Percentiles rank a stretch among this genome's conserved stretches.
Conservation (phyloP, 1,140 invertebrate genomes). For the Liolophura sinensis region DNA sequence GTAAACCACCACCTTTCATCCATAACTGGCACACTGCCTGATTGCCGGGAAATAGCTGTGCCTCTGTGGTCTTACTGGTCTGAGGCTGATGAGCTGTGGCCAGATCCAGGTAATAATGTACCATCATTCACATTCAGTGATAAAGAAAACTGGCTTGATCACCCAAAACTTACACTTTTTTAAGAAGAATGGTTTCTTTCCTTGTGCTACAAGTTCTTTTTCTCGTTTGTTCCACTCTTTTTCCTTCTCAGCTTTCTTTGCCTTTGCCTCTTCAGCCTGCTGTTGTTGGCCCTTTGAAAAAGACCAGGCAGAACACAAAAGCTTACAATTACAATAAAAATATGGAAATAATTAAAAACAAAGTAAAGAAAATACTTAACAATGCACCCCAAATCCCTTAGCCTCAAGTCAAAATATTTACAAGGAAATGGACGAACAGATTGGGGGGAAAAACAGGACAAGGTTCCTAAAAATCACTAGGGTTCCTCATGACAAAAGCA, state of each 20-base stretch:
- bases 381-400: too few species aligned
- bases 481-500: too few species aligned
- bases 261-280: slow-evolving; percentile 63
- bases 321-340: slow-evolving; percentile 2
- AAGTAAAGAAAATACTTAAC: slow-evolving; percentile 8
- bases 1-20: too few species aligned
- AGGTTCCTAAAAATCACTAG: too few species aligned
- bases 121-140: background rate
- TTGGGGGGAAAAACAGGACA: too few species aligned
- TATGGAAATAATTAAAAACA: slow-evolving; percentile 8
- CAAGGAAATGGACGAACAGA: too few species aligned
- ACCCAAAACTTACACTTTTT: slow-evolving; percentile 75
- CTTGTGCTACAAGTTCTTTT: slow-evolving; percentile 66
- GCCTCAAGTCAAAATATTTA: too few species aligned
- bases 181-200: slow-evolving; percentile 71
- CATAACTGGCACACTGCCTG: too few species aligned
- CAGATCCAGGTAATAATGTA: slow-evolving; percentile 28
- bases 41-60: too few species aligned
- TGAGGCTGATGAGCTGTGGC: too few species aligned
- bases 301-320: slow-evolving; percentile 39
- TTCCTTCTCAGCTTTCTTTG: slow-evolving; percentile 62
- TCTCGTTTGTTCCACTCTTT: slow-evolving; percentile 65
- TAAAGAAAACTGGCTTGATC: background rate
- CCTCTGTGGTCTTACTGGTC: too few species aligned
- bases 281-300: slow-evolving; percentile 68